Conservation (phyloP, 2,797 vertebrate genomes). For the Todus mexicanus region DNA sequence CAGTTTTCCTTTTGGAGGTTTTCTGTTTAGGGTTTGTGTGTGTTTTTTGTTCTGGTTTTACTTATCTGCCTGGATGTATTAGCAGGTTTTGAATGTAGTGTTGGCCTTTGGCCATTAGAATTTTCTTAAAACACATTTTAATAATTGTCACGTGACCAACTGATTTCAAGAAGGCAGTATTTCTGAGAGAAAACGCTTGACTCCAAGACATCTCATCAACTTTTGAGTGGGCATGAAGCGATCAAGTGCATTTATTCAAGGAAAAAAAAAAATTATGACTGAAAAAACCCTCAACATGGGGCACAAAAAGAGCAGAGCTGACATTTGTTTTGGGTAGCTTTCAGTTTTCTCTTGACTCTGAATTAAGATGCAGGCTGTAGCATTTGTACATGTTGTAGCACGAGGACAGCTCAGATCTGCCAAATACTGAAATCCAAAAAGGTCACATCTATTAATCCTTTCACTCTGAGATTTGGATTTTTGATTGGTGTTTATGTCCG, state of each 20-base stretch:
- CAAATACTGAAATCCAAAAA: slow-evolving; percentile 33
- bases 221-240: neutral
- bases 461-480: slow-evolving; percentile 60
- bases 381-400: slow-evolving; percentile 17
- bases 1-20: slow-evolving; percentile 76
- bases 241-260: slow-evolving; percentile 22
- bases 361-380: slow-evolving; percentile 34
- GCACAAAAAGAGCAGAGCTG: slow-evolving; percentile 33
- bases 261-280: neutral
- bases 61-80: slow-evolving; percentile 73
- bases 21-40: slow-evolving; percentile 66
- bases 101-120: slow-evolving; percentile 69
- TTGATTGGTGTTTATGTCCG: slow-evolving; percentile 62
- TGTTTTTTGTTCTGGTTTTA: slow-evolving; percentile 50
- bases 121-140: slow-evolving; percentile 70
- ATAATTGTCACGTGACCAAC: slow-evolving; percentile 57
- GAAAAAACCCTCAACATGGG: neutral
- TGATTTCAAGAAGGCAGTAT: slow-evolving; percentile 40
- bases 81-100: slow-evolving; percentile 75
- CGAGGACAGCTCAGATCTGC: slow-evolving; percentile 48
- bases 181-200: slow-evolving; percentile 37
- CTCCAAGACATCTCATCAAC: neutral
- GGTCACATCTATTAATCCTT: slow-evolving; percentile 43
- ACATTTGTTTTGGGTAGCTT: neutral
- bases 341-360: slow-evolving; percentile 47